Base-by-base conservation (phyloP, 2,888 invertebrate species). In the Hydraecia micacea region DNA sequence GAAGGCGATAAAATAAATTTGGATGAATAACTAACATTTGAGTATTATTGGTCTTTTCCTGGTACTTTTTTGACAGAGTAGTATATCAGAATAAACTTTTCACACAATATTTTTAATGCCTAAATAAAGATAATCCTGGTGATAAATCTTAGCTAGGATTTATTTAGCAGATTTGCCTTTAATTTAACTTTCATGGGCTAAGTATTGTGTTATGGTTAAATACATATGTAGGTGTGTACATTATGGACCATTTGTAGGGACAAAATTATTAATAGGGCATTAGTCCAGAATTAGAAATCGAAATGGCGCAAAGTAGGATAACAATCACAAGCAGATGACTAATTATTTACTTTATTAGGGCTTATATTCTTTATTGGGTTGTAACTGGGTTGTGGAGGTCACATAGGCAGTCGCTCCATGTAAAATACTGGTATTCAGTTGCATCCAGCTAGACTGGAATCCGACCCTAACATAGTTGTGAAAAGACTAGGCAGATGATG, bases 211-310 rank as follows among this genome's bases (percentile, higher is more conserved):
- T 58, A 60, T 62, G 42, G 42, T 68, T 69, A 55, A 65, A 49
- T 67, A 67, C 13, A 46, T 42, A 25, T 13, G 52, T 42, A 25
- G 39, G 1, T 28, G 39, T 68, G 15, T 71, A 74, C 39, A 65
- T 67, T 70, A 75, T 67, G 67, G 7, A 82, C 84, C 78, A 75
- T 32, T 32, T 32, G 32, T 32, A 32, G 32, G 32, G 7, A 82
- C 84, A 75, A 75, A 83, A 70, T 77, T 62, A 67, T 73, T 52
- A 58, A 77, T 60, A 65, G 21, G 63, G 11, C 55, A 63, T 18
- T 52, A 60, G 13, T 68, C 15, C 9, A 36, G 15, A 32, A 6
- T 46, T 32, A 13, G 25, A 55, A 60, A 67, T 39, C 5, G 15
- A 36, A 25, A 42, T 9, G 28, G 28, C 21, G 28, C 25, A 36